Conservation (phyloP, 2,888 invertebrate genomes). For the Rotaria sp. region DNA sequence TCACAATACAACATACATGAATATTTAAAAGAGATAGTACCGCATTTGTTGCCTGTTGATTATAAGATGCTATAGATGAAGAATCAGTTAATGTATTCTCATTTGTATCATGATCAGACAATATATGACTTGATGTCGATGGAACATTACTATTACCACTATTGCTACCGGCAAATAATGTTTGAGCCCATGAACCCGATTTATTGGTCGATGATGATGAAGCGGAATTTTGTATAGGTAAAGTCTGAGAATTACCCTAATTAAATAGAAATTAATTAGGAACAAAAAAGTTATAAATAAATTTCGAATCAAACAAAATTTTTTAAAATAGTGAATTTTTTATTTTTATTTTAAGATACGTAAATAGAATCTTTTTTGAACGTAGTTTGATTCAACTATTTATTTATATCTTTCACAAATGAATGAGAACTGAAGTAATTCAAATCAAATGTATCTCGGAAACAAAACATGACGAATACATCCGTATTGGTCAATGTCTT, state of each 20-base stretch:
- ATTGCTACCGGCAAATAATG: conserved; percentile 16
- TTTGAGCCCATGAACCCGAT: conserved; percentile 14
- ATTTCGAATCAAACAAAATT: not conserved
- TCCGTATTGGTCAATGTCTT: too few species aligned
- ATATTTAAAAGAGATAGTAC: conserved; percentile 28
- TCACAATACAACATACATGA: conserved; percentile 26
- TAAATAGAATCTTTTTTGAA: too few species aligned
- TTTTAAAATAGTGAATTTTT: too few species aligned
- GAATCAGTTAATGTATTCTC: not conserved
- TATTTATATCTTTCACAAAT: too few species aligned
- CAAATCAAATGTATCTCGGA: too few species aligned
- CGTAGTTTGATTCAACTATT: too few species aligned
- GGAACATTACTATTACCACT: conserved; percentile 1
- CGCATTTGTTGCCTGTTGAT: conserved; percentile 27
- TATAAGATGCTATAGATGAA: not conserved
- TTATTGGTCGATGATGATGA: not conserved
- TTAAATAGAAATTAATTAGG: not conserved
- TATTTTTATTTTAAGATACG: not conserved
- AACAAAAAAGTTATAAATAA: too few species aligned
- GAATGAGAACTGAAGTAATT: too few species aligned
- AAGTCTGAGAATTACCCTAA: not conserved
- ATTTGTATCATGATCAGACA: not conserved
- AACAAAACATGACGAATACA: too few species aligned
- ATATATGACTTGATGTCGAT: conserved; percentile 6
- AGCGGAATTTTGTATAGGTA: not conserved